phyloP scores from a whole-genome alignment of 2,888 invertebrate species.

The Conomelus anceps region DNA sequence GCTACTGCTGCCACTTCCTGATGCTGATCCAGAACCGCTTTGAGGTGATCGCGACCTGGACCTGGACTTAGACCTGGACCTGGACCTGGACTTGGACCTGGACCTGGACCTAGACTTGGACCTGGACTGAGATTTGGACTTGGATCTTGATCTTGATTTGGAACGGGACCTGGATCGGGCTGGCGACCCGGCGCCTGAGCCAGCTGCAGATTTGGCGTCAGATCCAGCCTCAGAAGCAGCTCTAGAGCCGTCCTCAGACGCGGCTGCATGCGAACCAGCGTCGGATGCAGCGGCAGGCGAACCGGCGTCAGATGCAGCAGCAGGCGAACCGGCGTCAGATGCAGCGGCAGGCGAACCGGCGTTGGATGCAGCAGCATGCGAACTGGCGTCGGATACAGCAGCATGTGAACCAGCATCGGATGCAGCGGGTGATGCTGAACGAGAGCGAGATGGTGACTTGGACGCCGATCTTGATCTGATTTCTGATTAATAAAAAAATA shows the following conservation, averaged over 20 bases:
- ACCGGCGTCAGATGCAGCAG: too few relatives aligned
- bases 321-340: too few relatives aligned
- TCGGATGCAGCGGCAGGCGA: too few relatives aligned
- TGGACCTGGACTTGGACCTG: slow-evolving; percentile 18
- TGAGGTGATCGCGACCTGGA: slow-evolving; percentile 39
- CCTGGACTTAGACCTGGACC: slow-evolving; percentile 32
- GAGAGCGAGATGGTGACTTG: slow-evolving; percentile 34
- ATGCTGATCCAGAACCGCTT: slow-evolving; percentile 33
- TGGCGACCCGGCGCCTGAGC: slow-evolving; percentile 35
- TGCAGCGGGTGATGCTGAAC: slow-evolving; percentile 39
- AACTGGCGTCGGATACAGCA: not conserved
- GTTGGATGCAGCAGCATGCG: slow-evolving; percentile 7
- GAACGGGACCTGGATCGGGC: slow-evolving; percentile 29
- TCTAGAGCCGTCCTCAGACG: slow-evolving; percentile 31
- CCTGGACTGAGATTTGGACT: slow-evolving; percentile 31
- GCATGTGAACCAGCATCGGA: not conserved
- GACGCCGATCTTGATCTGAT: not conserved
- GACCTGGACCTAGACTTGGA: not conserved
- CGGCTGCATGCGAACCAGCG: not conserved
- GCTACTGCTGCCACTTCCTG: slow-evolving; percentile 40
- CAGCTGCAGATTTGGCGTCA: slow-evolving; percentile 36
- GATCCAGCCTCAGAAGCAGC: slow-evolving; percentile 40
- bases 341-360: slow-evolving; percentile 38
- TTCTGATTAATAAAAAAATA: too few relatives aligned
- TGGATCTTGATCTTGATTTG: slow-evolving; percentile 39